phyloP scores from a whole-genome alignment of 2,113 vertebrate genomes.

The Progne subis region DNA sequence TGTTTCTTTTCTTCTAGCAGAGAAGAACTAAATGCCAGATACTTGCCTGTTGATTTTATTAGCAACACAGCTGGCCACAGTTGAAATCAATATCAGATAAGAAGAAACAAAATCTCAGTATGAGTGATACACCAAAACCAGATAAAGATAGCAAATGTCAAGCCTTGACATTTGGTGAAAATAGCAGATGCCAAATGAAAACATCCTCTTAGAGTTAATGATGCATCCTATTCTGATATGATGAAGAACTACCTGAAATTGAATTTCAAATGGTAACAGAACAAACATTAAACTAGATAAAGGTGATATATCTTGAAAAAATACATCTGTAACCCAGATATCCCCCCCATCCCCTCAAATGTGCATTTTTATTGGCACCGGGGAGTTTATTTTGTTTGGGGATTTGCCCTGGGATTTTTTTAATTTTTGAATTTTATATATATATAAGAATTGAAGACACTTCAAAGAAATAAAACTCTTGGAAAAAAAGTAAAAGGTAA shows the following conservation, averaged over 20 bases:
- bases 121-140: slow-evolving; percentile 21
- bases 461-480: neutral
- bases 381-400: neutral
- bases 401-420: neutral
- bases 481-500: neutral
- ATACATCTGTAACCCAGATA: neutral
- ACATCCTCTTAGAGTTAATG: slow-evolving; percentile 44
- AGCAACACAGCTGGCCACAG: neutral
- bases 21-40: slow-evolving; percentile 13
- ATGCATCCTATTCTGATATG: slow-evolving; percentile 35
- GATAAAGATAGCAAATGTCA: slow-evolving; percentile 69
- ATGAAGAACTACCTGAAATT: slow-evolving; percentile 60
- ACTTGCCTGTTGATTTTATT: slow-evolving; percentile 55
- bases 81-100: slow-evolving; percentile 43
- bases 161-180: slow-evolving; percentile 65
- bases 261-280: slow-evolving; percentile 57
- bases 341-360: neutral
- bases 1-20: neutral
- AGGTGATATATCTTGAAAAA: neutral
- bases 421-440: neutral
- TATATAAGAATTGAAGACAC: neutral
- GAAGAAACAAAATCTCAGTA: slow-evolving; percentile 52
- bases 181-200: slow-evolving; percentile 56
- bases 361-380: neutral
- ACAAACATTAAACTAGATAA: slow-evolving; percentile 19